phyloP scores from a whole-genome alignment of 2,113 vertebrate species.

The Xenopus tropicalis region DNA sequence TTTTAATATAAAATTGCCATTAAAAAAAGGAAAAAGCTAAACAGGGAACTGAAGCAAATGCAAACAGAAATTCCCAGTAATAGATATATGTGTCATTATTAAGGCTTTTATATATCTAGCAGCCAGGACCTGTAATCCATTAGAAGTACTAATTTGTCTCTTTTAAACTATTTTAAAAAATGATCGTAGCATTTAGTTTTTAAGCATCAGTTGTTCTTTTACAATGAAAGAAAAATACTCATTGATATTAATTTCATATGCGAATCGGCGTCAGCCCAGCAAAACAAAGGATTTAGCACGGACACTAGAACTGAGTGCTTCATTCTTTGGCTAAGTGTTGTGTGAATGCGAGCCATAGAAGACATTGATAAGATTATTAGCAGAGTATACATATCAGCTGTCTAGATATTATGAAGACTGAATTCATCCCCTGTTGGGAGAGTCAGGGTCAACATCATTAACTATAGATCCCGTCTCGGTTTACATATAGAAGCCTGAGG shows the following conservation, averaged over 20 bases:
- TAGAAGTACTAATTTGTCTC: too few species aligned
- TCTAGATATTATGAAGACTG: constrained; percentile 92
- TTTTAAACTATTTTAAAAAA: too few species aligned
- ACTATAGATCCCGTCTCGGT: constrained; percentile 77
- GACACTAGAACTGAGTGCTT: neutral
- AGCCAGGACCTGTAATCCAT: too few species aligned
- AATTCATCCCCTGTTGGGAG: constrained; percentile 94
- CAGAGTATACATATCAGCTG: constrained; percentile 95
- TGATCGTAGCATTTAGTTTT: too few species aligned
- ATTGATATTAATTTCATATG: neutral
- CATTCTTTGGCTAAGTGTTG: constrained; percentile 6
- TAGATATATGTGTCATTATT: too few species aligned
- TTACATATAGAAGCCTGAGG: constrained; percentile 81
- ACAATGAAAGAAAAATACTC: neutral
- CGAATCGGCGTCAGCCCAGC: too few species aligned
- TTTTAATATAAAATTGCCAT: too few species aligned
- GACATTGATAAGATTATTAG: constrained; percentile 96
- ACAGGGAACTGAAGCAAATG: too few species aligned
- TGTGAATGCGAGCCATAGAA: constrained; percentile 53
- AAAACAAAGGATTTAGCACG: neutral
- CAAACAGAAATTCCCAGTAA: too few species aligned
- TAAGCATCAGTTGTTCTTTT: too few species aligned
- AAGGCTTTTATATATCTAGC: too few species aligned
- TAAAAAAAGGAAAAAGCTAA: too few species aligned
- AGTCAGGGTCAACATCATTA: constrained; percentile 99